Conservation (phyloP, 1,140 invertebrate genomes). For the Pentalonia nigronervosa region DNA sequence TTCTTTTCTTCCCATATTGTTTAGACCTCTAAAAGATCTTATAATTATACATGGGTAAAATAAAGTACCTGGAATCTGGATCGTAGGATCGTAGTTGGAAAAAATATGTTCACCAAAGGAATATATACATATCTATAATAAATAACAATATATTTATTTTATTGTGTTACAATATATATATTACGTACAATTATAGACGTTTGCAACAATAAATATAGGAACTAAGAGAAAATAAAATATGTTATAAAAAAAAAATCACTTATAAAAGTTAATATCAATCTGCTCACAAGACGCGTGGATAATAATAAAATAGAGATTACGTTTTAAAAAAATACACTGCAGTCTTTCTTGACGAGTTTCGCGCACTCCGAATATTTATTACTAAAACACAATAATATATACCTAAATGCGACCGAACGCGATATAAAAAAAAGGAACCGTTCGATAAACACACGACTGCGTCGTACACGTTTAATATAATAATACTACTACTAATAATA, state of each 20-base stretch:
- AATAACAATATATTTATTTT: conserved; percentile 28
- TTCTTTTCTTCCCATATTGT: no score
- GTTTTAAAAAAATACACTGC: conserved; percentile 1
- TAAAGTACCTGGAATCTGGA: no score
- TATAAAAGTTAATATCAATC: conserved; percentile 13
- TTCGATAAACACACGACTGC: background rate
- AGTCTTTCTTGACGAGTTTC: conserved; percentile 51
- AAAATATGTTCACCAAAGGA: no score
- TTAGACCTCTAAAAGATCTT: no score
- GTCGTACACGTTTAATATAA: background rate
- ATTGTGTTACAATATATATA: conserved; percentile 29
- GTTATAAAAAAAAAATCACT: conserved; percentile 35
- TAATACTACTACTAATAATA: no score
- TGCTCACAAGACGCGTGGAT: conserved; percentile 4
- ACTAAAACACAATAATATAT: conserved; percentile 15
- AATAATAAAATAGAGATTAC: conserved; percentile 41
- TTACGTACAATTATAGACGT: background rate
- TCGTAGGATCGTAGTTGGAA: no score
- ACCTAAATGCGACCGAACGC: background rate
- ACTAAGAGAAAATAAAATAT: conserved; percentile 38
- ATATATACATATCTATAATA: background rate
- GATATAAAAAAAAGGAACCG: conserved; percentile 39
- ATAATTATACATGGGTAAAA: no score
- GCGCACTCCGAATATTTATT: conserved; percentile 28
- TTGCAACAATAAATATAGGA: conserved; percentile 49